Conservation (phyloP, 1,140 invertebrate genomes). For the Eriosoma lanigerum region DNA sequence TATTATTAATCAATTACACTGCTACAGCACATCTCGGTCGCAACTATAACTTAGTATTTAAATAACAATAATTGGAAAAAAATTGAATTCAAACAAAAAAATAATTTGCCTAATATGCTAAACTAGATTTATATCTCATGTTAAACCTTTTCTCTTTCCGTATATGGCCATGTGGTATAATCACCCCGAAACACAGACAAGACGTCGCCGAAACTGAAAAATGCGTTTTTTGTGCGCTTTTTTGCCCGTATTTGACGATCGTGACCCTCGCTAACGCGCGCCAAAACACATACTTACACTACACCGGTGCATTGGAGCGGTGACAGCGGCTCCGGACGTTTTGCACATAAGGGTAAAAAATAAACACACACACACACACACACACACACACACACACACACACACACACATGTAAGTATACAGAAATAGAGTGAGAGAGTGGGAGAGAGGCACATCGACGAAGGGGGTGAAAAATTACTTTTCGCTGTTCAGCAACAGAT, state of each 20-base stretch:
- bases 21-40: too few relatives aligned
- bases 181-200: too few relatives aligned
- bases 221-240: neutral
- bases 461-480: constrained; percentile 51
- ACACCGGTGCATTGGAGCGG: neutral
- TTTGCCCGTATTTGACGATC: neutral
- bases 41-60: too few relatives aligned
- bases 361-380: constrained; percentile 22
- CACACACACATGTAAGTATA: neutral
- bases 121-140: too few relatives aligned
- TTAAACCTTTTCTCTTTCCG: too few relatives aligned
- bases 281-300: neutral
- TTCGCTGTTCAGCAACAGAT: constrained; percentile 50
- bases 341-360: constrained; percentile 38
- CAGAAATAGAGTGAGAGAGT: neutral
- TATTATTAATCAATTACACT: too few relatives aligned
- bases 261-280: neutral
- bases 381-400: neutral
- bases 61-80: too few relatives aligned
- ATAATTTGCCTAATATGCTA: too few relatives aligned
- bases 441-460: neutral
- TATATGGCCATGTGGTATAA: too few relatives aligned
- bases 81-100: too few relatives aligned
- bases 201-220: too few relatives aligned
- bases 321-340: neutral